These are phyloP conservation scores for Pterobdella sp. DNA, from an alignment of 2,888 invertebrate genomes.

Conservation along the genomic window DNA sequence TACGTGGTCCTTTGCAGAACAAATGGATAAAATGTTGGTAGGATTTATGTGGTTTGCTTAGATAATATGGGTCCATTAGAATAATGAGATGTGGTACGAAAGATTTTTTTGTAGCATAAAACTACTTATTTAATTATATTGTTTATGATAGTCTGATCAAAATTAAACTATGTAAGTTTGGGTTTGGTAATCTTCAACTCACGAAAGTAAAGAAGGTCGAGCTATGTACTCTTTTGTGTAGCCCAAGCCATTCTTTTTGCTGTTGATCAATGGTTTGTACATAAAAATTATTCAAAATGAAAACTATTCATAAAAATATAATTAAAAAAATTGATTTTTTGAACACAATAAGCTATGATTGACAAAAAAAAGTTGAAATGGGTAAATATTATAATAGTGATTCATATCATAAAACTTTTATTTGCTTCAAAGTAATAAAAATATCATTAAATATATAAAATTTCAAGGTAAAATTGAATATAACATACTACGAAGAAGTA, in stretches of 20 bases:
- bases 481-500: background rate
- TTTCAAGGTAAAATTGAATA: background rate
- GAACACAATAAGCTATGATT: background rate
- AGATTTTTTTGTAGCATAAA: too few species aligned
- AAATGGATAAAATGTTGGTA: too few species aligned
- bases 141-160: background rate
- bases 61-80: too few species aligned
- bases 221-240: constrained; percentile 63
- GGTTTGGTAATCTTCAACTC: constrained; percentile 35
- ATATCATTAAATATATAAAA: too few species aligned
- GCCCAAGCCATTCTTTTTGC: constrained; percentile 43
- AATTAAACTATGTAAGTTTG: too few species aligned
- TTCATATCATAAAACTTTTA: too few species aligned
- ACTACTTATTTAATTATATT: too few species aligned
- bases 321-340: background rate
- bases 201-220: constrained; percentile 71
- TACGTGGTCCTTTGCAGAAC: too few species aligned
- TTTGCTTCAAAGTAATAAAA: too few species aligned
- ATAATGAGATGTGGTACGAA: too few species aligned
- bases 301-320: background rate
- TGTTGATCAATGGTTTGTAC: constrained; percentile 33
- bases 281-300: constrained; percentile 28
- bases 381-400: too few species aligned
- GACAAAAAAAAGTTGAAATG: constrained; percentile 2
- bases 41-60: too few species aligned